Conservation (phyloP, 2,113 vertebrate genomes). For the Podocnemis expansa region DNA sequence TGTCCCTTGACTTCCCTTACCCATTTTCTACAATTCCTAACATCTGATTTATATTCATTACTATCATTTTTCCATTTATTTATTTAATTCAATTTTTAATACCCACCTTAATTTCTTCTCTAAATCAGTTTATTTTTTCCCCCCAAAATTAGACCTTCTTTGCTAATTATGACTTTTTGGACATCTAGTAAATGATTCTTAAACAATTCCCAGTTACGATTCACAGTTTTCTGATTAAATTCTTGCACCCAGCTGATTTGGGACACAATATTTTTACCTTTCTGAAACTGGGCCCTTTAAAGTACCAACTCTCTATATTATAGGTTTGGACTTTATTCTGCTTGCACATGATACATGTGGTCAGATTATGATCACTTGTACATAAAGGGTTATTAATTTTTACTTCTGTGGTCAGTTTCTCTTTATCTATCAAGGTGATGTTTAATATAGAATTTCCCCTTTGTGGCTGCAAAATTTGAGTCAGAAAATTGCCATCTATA, state of each 20-base stretch:
- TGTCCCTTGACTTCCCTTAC: too few species aligned
- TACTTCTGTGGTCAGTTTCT: not conserved
- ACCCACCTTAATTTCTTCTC: too few species aligned
- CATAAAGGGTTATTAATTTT: not conserved
- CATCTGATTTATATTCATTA: too few species aligned
- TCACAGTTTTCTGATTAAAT: not conserved
- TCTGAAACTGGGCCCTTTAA: not conserved
- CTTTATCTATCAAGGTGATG: not conserved
- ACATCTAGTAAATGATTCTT: too few species aligned
- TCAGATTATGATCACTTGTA: not conserved
- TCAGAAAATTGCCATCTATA: not conserved
- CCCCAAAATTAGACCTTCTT: too few species aligned
- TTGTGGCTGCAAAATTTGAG: not conserved
- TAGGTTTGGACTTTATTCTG: not conserved
- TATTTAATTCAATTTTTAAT: too few species aligned
- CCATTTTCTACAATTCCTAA: too few species aligned
- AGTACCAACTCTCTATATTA: not conserved
- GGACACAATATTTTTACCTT: not conserved
- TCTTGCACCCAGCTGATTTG: not conserved
- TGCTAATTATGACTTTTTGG: too few species aligned
- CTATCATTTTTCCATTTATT: too few species aligned
- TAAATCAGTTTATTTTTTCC: too few species aligned
- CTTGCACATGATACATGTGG: not conserved
- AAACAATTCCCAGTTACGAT: not conserved
- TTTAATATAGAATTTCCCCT: not conserved